These are phyloP conservation scores for Torymus texanus DNA, from an alignment of 2,888 invertebrate genomes.

Conservation along the genomic window DNA sequence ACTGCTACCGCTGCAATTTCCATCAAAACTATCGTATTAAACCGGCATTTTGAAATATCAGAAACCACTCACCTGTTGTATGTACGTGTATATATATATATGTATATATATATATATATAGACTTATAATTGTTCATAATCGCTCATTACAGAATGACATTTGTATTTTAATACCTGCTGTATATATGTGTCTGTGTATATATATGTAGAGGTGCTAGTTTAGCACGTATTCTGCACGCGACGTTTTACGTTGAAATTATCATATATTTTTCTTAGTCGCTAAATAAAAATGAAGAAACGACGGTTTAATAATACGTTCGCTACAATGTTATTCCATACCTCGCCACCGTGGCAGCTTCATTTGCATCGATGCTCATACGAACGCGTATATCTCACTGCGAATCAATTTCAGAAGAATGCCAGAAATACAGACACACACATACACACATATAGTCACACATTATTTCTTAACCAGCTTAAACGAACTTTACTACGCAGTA, in stretches of 20 bases:
- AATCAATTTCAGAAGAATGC: too few relatives aligned
- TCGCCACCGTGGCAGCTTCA: too few relatives aligned
- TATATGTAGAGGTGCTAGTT: neutral
- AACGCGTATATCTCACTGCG: too few relatives aligned
- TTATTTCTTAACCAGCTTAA: too few relatives aligned
- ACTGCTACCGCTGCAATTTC: neutral
- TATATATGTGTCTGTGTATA: too few relatives aligned
- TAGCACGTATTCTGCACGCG: neutral
- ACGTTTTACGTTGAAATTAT: neutral
- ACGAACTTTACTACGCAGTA: too few relatives aligned
- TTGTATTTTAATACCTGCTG: constrained; percentile 2
- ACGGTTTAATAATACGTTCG: constrained; percentile 2
- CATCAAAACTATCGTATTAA: neutral
- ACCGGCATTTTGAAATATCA: constrained; percentile 5
- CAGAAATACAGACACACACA: too few relatives aligned
- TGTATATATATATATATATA: neutral
- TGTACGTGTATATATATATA: neutral
- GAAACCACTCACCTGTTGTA: neutral
- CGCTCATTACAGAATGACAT: constrained; percentile 8
- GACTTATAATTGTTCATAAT: neutral
- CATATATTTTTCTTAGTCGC: neutral
- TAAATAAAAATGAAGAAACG: constrained; percentile 23
- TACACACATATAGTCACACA: too few relatives aligned
- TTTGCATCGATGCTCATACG: neutral
- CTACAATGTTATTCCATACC: too few relatives aligned